Percentiles rank a stretch among this genome's conserved stretches.
phyloP scores from a whole-genome alignment of 2,797 vertebrate species.

The Argya squamiceps region DNA sequence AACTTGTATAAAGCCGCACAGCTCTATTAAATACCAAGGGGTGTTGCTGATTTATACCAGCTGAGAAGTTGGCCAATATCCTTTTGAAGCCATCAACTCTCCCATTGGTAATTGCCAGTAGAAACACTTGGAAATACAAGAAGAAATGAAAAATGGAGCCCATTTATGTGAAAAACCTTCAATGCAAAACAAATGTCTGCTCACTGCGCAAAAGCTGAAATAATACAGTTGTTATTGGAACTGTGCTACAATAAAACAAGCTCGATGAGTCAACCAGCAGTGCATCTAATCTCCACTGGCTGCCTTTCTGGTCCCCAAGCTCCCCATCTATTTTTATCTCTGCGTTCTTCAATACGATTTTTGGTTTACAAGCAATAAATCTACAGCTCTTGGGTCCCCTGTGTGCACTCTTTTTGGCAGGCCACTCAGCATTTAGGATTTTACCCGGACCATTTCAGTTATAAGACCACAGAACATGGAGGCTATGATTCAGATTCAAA shows the following conservation, averaged over 20 bases:
- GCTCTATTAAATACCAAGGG: conserved; percentile 25
- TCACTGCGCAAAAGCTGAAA: conserved; percentile 61
- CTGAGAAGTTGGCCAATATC: conserved; percentile 27
- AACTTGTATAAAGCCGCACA: conserved; percentile 33
- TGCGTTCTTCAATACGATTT: conserved; percentile 68
- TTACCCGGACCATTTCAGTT: background rate
- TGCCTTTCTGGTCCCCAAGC: conserved; percentile 64
- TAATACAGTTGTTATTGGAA: conserved; percentile 69
- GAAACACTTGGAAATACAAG: conserved; percentile 28
- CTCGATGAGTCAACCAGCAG: conserved; percentile 64
- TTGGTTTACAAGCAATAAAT: conserved; percentile 72
- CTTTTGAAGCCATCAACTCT: conserved; percentile 9
- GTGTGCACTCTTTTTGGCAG: conserved; percentile 50
- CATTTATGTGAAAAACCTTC: conserved; percentile 56
- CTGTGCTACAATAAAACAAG: conserved; percentile 64
- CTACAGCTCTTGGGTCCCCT: conserved; percentile 28
- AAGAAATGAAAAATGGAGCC: conserved; percentile 43
- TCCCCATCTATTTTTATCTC: conserved; percentile 73
- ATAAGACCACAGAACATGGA: background rate
- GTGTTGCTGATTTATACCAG: conserved; percentile 63
- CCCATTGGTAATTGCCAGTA: background rate
- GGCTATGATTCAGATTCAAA: background rate
- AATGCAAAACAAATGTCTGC: conserved; percentile 62
- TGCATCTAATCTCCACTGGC: conserved; percentile 76
- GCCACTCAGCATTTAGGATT: conserved; percentile 50